These are phyloP conservation scores for Neodontobutis hainanensis DNA, from an alignment of 2,113 vertebrate genomes.

Conservation along the genomic window DNA sequence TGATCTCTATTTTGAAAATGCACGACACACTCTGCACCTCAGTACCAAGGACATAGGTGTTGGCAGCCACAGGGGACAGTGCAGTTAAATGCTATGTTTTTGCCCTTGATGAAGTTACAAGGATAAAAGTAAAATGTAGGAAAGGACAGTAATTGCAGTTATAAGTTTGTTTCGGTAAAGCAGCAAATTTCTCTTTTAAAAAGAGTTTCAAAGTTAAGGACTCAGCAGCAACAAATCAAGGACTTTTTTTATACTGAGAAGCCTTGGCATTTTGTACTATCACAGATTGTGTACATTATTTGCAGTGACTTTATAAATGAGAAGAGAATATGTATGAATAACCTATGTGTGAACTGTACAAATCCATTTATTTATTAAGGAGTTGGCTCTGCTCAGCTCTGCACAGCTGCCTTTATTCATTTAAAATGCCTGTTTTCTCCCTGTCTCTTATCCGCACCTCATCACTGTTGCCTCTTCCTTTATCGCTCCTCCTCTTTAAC, in stretches of 20 bases:
- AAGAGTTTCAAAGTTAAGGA: no score
- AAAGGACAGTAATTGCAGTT: slow-evolving; percentile 6
- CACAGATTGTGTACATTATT: no score
- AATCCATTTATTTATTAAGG: no score
- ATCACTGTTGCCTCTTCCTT: slow-evolving; percentile 56
- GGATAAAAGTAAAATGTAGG: slow-evolving; percentile 34
- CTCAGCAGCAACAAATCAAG: no score
- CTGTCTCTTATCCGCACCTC: slow-evolving; percentile 62
- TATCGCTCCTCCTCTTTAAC: slow-evolving; percentile 50
- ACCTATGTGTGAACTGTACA: no score
- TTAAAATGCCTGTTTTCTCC: slow-evolving; percentile 64
- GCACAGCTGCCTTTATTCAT: slow-evolving; percentile 63
- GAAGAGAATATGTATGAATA: no score
- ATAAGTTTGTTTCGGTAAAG: slow-evolving; percentile 1
- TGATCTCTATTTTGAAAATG: slow-evolving; percentile 67
- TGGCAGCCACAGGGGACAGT: slow-evolving; percentile 64
- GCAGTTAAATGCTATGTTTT: slow-evolving; percentile 58
- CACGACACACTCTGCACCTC: slow-evolving; percentile 57
- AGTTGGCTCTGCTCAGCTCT: slow-evolving; percentile 65
- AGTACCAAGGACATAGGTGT: slow-evolving; percentile 66
- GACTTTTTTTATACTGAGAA: no score
- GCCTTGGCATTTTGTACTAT: no score
- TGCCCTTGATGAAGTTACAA: slow-evolving; percentile 65
- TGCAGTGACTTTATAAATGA: background rate
- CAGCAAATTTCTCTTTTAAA: no score